Evolutionary conservation across 2,797 vertebrate species (phyloP), one percentile per base, ranked within the genome.

Genomic region (Iguana delicatissima): DNA sequence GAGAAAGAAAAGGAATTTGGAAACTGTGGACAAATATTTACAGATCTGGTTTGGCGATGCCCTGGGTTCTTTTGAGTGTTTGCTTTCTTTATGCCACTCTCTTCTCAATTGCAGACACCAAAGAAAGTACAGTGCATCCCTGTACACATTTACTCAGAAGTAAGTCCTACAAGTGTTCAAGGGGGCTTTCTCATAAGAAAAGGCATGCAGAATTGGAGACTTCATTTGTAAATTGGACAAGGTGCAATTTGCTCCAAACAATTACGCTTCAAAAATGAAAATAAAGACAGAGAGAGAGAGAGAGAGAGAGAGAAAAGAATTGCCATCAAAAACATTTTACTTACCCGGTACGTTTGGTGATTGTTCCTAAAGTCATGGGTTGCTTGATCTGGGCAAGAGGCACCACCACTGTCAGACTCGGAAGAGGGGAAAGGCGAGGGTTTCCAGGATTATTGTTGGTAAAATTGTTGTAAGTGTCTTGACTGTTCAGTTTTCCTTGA

Each of bases 301-400:
- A 89, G 32, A 76, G 5, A 52, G 10, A 46, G 0, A 32, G 81
- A 59, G 26, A 72, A 64, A 88, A 6, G 59, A 62, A 4, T 1
- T 1, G 80, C 2, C 24, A 7, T 73, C 84, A 55, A 89, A 16
- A 38, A 2, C 6, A 2, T 3, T 20, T 20, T 77, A 94, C 98
- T 98, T 98, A 99, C 99, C 99, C 98, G 0, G 98, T 98, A 85
- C 99, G 98, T 92, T 99, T 99, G 93, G 99, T 99, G 98, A 99
- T 99, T 96, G 99, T 99, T 84, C 99, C 99, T 85, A 99, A 96
- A 22, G 99, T 99, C 98, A 99, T 98, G 91, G 98, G 99, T 95
- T 99, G 99, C 82, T 99, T 99, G 98, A 99, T 99, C 94, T 99
- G 99, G 76, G 98, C 99, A 90, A 99, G 97, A 72, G 99, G 99